These are phyloP conservation scores for Engraulis encrasicolus DNA, from an alignment of 2,113 vertebrate genomes.

Conservation along the genomic window DNA sequence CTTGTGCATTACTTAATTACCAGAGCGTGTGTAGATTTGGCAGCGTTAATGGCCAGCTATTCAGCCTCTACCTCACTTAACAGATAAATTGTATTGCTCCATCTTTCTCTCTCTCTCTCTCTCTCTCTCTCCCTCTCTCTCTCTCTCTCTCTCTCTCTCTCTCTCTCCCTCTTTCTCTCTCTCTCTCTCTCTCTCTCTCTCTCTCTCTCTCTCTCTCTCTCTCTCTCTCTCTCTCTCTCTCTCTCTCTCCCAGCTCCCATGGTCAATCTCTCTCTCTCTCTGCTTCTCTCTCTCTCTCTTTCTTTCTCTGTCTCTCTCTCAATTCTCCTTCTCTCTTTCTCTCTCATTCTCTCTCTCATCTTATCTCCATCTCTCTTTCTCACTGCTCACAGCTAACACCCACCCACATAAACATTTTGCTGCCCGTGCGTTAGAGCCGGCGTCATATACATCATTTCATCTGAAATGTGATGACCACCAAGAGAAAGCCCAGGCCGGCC, in stretches of 20 bases:
- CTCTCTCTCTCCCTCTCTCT: slow-evolving; percentile 43
- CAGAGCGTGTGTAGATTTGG: slow-evolving; percentile 70
- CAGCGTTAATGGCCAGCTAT: slow-evolving; percentile 76
- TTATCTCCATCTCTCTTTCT: too few species aligned
- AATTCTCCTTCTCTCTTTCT: too few species aligned
- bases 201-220: too few species aligned
- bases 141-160: too few species aligned
- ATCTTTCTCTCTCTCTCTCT: slow-evolving; percentile 57
- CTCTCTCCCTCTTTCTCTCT: too few species aligned
- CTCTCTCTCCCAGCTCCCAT: too few species aligned
- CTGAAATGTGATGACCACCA: slow-evolving; percentile 69
- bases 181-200: too few species aligned
- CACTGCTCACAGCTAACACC: slow-evolving; percentile 47
- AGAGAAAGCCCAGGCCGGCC: slow-evolving; percentile 65
- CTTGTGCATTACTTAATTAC: slow-evolving; percentile 80
- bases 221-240: slow-evolving; percentile 38
- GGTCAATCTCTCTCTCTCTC: background rate
- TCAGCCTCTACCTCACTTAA: slow-evolving; percentile 75
- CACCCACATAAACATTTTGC: slow-evolving; percentile 65
- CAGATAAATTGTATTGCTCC: slow-evolving; percentile 77
- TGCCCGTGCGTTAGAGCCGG: slow-evolving; percentile 57
- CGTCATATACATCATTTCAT: slow-evolving; percentile 72
- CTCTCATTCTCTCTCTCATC: too few species aligned
- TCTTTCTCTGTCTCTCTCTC: too few species aligned
- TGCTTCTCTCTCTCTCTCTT: slow-evolving; percentile 39